Conservation (phyloP, 2,113 vertebrate species). For the Shinisaurus crocodilurus region DNA sequence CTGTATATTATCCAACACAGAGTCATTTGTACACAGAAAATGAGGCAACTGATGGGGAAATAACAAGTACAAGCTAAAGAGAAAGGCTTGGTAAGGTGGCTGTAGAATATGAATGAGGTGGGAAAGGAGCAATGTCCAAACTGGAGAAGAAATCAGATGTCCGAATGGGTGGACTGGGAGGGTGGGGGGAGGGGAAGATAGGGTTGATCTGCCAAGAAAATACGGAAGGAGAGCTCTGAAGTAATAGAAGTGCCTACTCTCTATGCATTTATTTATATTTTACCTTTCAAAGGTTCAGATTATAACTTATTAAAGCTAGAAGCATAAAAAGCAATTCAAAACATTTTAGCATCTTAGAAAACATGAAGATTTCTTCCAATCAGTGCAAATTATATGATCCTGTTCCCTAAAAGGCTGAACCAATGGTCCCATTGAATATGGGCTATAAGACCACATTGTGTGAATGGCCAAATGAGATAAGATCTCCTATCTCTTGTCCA, state of each 20-base stretch:
- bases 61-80: background rate
- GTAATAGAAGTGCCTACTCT: background rate
- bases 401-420: background rate
- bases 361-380: background rate
- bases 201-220: background rate
- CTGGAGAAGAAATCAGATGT: background rate
- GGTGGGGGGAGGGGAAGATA: background rate
- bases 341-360: background rate
- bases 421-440: background rate
- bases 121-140: background rate
- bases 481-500: no score
- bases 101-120: background rate
- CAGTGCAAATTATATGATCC: background rate
- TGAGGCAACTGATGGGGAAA: background rate
- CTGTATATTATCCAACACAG: background rate
- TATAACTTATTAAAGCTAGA: background rate
- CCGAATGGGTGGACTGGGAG: no score
- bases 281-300: background rate
- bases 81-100: background rate
- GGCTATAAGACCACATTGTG: background rate
- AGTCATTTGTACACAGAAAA: fast-evolving
- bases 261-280: background rate
- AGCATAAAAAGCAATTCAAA: background rate
- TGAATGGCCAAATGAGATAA: background rate
- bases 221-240: background rate